Conservation (phyloP, 1,140 invertebrate species). For the Saccostrea cuccullata region DNA sequence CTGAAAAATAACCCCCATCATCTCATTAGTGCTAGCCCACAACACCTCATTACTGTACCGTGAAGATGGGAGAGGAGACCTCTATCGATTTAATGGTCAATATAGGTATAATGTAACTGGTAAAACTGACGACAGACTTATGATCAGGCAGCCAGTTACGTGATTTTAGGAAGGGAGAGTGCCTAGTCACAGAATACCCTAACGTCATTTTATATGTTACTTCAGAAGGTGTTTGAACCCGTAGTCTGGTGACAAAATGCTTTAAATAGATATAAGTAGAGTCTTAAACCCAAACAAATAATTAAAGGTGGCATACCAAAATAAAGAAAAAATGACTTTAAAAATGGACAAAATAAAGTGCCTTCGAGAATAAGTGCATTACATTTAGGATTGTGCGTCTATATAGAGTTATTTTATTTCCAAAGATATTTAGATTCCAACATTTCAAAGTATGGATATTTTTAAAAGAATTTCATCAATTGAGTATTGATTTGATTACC, state of each 20-base stretch:
- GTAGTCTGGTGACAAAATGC: neutral
- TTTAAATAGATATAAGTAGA: too few species aligned
- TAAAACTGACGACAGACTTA: neutral
- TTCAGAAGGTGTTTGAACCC: neutral
- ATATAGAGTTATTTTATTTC: neutral
- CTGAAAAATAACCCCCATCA: neutral
- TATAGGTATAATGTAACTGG: neutral
- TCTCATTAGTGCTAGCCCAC: neutral
- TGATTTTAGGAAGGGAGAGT: neutral
- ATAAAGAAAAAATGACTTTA: neutral
- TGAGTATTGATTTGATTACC: too few species aligned
- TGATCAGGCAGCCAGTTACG: neutral
- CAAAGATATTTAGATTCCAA: too few species aligned
- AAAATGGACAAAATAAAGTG: neutral
- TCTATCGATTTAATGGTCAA: neutral
- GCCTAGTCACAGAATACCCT: neutral
- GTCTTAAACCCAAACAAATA: neutral
- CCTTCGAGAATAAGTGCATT: neutral
- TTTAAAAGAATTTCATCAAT: too few species aligned
- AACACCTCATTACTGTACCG: neutral
- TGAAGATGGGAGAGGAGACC: neutral
- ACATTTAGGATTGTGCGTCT: neutral
- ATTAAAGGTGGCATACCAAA: neutral
- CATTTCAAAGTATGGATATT: too few species aligned
- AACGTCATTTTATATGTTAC: neutral